Base-by-base conservation (phyloP, 2,888 invertebrate species). In the Tholera decimalis region DNA sequence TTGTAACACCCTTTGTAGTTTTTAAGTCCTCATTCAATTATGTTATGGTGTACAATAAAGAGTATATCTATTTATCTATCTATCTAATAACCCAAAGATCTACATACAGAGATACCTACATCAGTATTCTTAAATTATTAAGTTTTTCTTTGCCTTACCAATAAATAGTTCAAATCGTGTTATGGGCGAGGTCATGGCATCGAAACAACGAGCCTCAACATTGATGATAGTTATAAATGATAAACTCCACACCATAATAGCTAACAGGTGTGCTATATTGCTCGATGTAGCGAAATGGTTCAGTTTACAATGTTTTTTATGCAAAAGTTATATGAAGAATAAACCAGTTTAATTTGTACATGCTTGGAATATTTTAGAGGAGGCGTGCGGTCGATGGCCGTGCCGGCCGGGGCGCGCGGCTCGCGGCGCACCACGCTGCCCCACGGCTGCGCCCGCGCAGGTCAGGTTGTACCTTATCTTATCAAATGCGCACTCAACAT, bases 341-440 rank as follows among this genome's bases (percentile, higher is more conserved):
- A 91, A 95, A 94, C 94, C 93, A 88, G 94, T 94, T 94, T 94
- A 93, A 94, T 94, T 94, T 94, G 94, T 93, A 92, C 94, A 94
- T 94, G 91, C 92, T 94, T 94, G 91, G 91, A 92, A 94, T 95
- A 93, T 95, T 95, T 93, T 92, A 91, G 93, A 90, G 88, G 87
- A 92, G 89, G 88, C 89, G 88, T 85, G 93, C 94, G 94, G 94
- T 94, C 94, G 93, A 92, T 93, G 94, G 86, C 94, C 94, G 91
- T 75, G 33, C 49, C 50, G 59, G 56, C 82, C 85, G n/a, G n/a
- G n/a, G n/a, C n/a, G n/a, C 80, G 79, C 79, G 70, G 70, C 69
- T 77, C 68, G 64, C 47, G n/a, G 63, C 73, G 73, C 73, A 81
- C 69, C 65, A 69, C 66, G 67, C 57, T 77, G 56, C 64, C 55